These are phyloP conservation scores for Scaptomyza tumidula DNA, from an alignment of 2,888 invertebrate species.

Conservation along the genomic window DNA sequence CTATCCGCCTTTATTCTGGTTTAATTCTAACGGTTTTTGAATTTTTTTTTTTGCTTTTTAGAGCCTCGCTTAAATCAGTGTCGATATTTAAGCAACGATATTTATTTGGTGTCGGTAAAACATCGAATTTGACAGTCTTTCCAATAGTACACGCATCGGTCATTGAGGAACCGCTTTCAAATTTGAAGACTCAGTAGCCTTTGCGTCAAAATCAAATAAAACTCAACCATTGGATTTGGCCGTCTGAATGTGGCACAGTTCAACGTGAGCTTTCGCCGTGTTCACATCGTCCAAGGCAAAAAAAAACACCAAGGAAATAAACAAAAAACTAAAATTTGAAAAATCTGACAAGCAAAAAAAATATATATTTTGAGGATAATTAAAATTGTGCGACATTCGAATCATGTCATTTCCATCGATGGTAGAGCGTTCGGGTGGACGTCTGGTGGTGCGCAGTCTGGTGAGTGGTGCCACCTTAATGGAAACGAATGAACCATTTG, in stretches of 20 bases:
- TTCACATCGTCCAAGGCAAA: conserved; percentile 35
- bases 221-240: conserved; percentile 40
- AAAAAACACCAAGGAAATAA: conserved; percentile 3
- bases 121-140: conserved; percentile 39
- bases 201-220: conserved; percentile 35
- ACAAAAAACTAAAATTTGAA: conserved; percentile 3
- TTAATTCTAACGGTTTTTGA: neutral
- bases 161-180: conserved; percentile 35
- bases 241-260: conserved; percentile 36
- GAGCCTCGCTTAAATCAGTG: neutral
- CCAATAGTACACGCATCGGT: conserved; percentile 23
- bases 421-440: conserved; percentile 87
- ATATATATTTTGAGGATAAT: neutral
- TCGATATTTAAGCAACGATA: neutral
- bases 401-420: conserved; percentile 86
- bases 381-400: neutral
- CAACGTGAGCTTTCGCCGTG: conserved; percentile 22
- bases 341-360: neutral
- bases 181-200: conserved; percentile 51
- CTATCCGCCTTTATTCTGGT: neutral
- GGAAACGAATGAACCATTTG: conserved; percentile 19
- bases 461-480: conserved; percentile 85
- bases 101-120: conserved; percentile 12
- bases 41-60: neutral
- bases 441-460: conserved; percentile 87